Base-by-base conservation (phyloP, 2,888 invertebrate species). In the Melieria omissa region DNA sequence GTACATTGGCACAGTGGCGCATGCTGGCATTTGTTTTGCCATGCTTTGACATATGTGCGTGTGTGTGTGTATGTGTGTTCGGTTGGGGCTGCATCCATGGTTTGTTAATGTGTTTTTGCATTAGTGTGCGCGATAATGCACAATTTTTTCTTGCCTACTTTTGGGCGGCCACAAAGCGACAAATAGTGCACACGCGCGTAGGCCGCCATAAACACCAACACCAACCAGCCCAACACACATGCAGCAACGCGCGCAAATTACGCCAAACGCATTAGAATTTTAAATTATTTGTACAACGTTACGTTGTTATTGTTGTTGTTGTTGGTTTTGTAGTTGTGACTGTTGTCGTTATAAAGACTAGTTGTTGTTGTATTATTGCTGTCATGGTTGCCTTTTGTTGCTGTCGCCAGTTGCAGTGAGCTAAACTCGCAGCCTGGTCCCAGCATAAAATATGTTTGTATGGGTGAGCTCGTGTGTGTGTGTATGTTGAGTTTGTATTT, bases 211-310 rank as follows among this genome's bases (percentile, higher is more conserved):
- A 65, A 63, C 70, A 71, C 70, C 67, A 64, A 73, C 70, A 73
- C 66, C 67, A 67, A n/a, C n/a, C n/a, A n/a, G n/a, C 70, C 63
- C 75, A 78, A 80, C 29, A 29, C 29, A 29, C 29, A 29, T 1
- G 29, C 29, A 29, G 29, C 29, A 29, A 29, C 29, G 29, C 29
- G 29, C 29, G 1, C 29, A 29, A 29, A 29, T 29, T 29, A 29
- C 29, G 29, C 29, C 29, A 79, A 79, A 74, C 70, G 60, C 71
- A 77, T 72, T 75, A 78, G 81, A 80, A 82, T 80, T 83, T 80
- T 75, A 80, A 83, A 82, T 79, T 75, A 83, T 78, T 80, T 70
- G 72, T 69, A 65, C 66, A 71, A 41, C 10, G 58, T 29, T 41
- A 45, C 46, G 42, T 29, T 65, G 29, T 29, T 29, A 14, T 63